Evolutionary conservation across 2,888 invertebrate species (phyloP).

Genomic region (Melinaea marsaeus): DNA sequence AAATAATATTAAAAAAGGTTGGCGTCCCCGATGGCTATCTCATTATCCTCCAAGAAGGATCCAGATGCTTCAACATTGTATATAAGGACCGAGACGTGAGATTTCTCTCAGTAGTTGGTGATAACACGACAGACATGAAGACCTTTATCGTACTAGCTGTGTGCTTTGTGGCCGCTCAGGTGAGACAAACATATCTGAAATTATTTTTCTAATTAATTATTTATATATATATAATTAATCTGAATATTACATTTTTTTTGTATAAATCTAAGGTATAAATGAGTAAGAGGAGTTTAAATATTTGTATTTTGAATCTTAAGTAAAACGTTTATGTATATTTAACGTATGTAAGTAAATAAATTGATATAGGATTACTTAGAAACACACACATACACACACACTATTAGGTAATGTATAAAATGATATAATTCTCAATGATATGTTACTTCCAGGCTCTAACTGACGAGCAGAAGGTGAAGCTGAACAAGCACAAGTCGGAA

Average conservation of each 20-base stretch:
- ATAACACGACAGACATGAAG: conserved; percentile 56
- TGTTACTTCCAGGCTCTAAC: conserved; percentile 56
- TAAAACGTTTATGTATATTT: too few species aligned
- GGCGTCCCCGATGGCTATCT: conserved; percentile 30
- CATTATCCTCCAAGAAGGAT: conserved; percentile 23
- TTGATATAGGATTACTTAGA: too few species aligned
- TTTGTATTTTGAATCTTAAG: too few species aligned
- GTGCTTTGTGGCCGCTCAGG: conserved; percentile 54
- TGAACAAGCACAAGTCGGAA: conserved; percentile 69
- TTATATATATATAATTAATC: background rate
- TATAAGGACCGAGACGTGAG: conserved; percentile 41
- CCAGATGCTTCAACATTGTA: conserved; percentile 12
- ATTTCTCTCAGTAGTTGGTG: conserved; percentile 22
- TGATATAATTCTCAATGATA: conserved; percentile 1
- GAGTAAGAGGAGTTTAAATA: too few species aligned
- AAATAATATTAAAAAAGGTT: conserved; percentile 43
- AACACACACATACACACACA: too few species aligned
- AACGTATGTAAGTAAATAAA: too few species aligned
- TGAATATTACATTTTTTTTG: too few species aligned
- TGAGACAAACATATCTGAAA: conserved; percentile 8
- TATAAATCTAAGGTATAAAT: too few species aligned
- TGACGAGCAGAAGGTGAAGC: conserved; percentile 70
- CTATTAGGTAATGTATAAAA: too few species aligned
- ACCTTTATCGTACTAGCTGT: conserved; percentile 58
- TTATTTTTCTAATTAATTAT: background rate